phyloP scores from a whole-genome alignment of 2,888 invertebrate species.

The Siphlonurus alternatus region DNA sequence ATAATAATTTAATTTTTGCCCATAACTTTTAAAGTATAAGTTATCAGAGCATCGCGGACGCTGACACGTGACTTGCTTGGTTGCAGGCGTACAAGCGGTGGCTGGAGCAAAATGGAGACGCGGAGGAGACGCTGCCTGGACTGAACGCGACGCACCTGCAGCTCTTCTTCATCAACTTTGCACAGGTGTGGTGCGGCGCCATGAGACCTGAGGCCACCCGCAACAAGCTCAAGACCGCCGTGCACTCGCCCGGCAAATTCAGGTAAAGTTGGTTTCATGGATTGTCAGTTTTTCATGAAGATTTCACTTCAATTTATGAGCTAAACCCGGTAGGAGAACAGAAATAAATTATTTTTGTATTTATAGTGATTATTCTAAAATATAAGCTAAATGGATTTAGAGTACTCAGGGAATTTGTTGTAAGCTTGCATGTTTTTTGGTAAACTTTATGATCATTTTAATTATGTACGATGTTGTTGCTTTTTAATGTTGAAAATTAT shows the following conservation, averaged over 20 bases:
- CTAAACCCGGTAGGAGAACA: background rate
- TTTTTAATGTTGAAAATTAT: too few species aligned
- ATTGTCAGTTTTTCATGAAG: background rate
- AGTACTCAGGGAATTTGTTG: too few species aligned
- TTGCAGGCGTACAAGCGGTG: conserved; percentile 26
- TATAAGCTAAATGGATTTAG: too few species aligned
- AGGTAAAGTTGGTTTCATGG: conserved; percentile 23
- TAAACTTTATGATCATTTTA: too few species aligned
- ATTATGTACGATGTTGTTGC: too few species aligned
- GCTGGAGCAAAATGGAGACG: conserved; percentile 14
- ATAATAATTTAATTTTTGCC: too few species aligned
- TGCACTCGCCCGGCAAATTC: conserved; percentile 68
- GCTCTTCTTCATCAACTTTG: conserved; percentile 30
- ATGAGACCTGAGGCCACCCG: conserved; percentile 65
- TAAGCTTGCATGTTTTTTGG: too few species aligned
- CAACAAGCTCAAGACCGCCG: conserved; percentile 64
- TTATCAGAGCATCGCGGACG: too few species aligned
- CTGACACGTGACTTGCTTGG: too few species aligned
- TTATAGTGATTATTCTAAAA: too few species aligned
- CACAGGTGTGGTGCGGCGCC: conserved; percentile 26
- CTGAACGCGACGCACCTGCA: conserved; percentile 23
- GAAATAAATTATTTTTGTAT: too few species aligned
- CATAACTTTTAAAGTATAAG: too few species aligned
- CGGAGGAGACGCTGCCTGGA: conserved; percentile 15
- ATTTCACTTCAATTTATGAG: background rate